These are phyloP conservation scores for Hydractinia symbiolongicarpus DNA, from an alignment of 30 jellyfish, hydroid and myxozoan genomes.

Conservation along the genomic window DNA sequence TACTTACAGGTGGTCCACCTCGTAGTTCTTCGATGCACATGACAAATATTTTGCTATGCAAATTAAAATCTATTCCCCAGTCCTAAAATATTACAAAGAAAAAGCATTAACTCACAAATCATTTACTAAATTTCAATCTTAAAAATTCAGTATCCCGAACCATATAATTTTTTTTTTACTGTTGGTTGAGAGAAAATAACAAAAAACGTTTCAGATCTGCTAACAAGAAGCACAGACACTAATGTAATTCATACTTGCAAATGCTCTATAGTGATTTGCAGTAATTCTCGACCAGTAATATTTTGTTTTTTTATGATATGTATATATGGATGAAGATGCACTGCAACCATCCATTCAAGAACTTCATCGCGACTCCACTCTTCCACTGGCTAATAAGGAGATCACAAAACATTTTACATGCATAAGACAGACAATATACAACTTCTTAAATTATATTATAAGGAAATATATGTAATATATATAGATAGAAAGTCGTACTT, in stretches of 20 bases:
- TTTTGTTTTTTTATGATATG: slow-evolving; percentile 33
- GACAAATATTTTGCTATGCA: slow-evolving; percentile 36
- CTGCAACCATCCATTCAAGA: slow-evolving; percentile 75
- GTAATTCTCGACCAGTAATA: slow-evolving; percentile 47
- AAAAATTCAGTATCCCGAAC: too few species aligned
- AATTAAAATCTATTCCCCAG: slow-evolving; percentile 52
- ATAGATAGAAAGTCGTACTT: too few species aligned
- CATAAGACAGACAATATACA: neutral
- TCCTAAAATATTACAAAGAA: slow-evolving; percentile 16
- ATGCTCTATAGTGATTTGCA: slow-evolving; percentile 36
- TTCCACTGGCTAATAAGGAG: slow-evolving; percentile 47
- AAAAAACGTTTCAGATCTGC: too few species aligned
- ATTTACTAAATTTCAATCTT: too few species aligned
- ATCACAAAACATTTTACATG: neutral
- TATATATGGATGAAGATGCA: slow-evolving; percentile 55
- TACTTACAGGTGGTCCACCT: slow-evolving; percentile 25
- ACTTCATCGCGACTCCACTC: slow-evolving; percentile 66
- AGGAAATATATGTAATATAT: neutral
- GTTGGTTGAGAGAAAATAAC: too few species aligned
- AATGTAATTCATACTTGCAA: slow-evolving; percentile 22
- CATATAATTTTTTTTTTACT: too few species aligned
- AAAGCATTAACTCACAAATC: too few species aligned
- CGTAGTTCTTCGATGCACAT: slow-evolving; percentile 23
- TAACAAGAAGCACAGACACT: too few species aligned
- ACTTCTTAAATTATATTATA: neutral